Conservation (phyloP, 2,113 vertebrate species). For the Genyomyrus donnyi region DNA sequence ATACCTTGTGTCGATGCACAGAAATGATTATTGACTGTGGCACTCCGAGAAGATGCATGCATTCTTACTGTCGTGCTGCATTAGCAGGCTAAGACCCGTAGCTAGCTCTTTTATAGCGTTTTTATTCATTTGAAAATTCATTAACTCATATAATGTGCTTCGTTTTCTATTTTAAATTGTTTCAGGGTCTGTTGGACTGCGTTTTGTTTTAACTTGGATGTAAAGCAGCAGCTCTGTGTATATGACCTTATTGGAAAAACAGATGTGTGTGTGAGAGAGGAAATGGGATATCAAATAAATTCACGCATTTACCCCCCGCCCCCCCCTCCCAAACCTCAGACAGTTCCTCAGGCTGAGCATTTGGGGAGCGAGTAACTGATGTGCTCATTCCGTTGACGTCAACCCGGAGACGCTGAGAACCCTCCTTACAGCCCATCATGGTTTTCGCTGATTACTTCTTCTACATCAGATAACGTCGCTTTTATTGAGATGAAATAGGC, state of each 20-base stretch:
- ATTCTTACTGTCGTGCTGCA: constrained; percentile 32
- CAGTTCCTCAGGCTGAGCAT: constrained; percentile 11
- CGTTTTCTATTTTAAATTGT: background rate
- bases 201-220: background rate
- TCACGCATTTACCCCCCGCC: constrained; percentile 32
- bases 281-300: constrained; percentile 40
- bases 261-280: constrained; percentile 30
- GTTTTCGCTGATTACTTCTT: constrained; percentile 1
- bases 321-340: background rate
- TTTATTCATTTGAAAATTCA: constrained; percentile 17
- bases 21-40: constrained; percentile 35
- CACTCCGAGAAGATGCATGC: constrained; percentile 36
- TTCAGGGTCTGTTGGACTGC: background rate
- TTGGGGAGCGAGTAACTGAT: constrained; percentile 27
- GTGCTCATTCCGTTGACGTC: constrained; percentile 31
- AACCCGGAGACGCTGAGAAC: constrained; percentile 1
- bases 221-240: background rate
- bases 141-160: background rate
- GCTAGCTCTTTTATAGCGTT: constrained; percentile 8
- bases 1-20: constrained; percentile 36
- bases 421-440: background rate
- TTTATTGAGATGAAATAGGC: constrained; percentile 11
- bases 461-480: constrained; percentile 3
- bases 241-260: constrained; percentile 36
- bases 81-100: constrained; percentile 41